Base-by-base conservation (phyloP, 2,888 invertebrate genomes). In the Pollenia angustigena region DNA sequence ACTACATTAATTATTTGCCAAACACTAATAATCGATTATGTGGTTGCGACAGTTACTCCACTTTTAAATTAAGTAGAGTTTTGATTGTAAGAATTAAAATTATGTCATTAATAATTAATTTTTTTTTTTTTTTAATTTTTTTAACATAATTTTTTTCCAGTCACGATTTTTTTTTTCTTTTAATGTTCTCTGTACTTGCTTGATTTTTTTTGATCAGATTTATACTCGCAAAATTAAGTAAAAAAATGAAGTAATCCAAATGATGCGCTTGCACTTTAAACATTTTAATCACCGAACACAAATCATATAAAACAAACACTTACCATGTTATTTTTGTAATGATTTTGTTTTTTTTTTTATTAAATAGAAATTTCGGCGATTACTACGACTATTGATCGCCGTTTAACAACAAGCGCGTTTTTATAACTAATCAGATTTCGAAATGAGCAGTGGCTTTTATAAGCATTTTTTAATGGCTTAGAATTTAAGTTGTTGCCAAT, bases 391-490 rank as follows among this genome's bases (percentile, higher is more conserved):
- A 46, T 1, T 32, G 32, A 32, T 52, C 32, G 56, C 68, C 62
- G 84, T 87, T 84, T 71, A 42, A 11, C 68, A 16, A 75, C 80
- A 68, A 83, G 58, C 84, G 69, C 75, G 56, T 84, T 78, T 78
- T 11, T 62, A 78, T 75, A 78, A 87, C 87, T 87, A 84, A 87
- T 78, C 64, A 44, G 74, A 69, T 84, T 78, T 84, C 81, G 50
- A 58, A 68, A 68, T 87, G 68, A 78, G 68, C 68, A 81, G 72
- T 44, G 78, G 87, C 87, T 87, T 87, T 81, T 87, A 87, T 87
- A 87, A 84, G 16, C 40, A 84, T 68, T 81, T 69, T 42, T 78
- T 56, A 68, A 60, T 16, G 44, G 42, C 71, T 81, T 58, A 74
- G 66, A 83, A 81, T 60, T 76, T 66, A 83, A 82, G 80, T 86